Evolutionary conservation across 2,113 vertebrate genomes (phyloP).

Genomic region (Rhea pennata): DNA sequence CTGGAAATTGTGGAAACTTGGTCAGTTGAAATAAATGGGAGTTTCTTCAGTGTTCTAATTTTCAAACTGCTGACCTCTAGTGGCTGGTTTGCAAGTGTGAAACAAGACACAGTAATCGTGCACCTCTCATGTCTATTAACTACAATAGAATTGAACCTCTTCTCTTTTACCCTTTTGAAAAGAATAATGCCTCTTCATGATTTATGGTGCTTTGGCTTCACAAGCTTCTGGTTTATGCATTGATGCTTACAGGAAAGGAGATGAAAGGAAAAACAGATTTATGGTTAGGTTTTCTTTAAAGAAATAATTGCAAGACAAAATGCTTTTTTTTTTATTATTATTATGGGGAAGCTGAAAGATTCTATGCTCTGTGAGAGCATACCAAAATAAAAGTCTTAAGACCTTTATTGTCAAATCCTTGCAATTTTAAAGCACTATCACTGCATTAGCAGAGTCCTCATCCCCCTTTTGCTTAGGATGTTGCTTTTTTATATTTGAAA

Average conservation of each 20-base stretch:
- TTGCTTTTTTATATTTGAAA: neutral
- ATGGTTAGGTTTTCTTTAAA: neutral
- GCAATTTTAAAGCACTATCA: neutral
- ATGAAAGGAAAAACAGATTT: neutral
- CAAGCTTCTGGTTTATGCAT: neutral
- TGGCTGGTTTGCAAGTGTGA: neutral
- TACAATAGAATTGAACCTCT: neutral
- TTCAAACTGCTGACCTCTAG: slow-evolving; percentile 45
- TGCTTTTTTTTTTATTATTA: neutral
- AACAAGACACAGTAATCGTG: neutral
- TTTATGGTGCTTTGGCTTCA: neutral
- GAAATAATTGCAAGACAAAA: neutral
- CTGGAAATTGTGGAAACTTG: neutral
- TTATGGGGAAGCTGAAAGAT: neutral
- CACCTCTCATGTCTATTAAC: fast-evolving
- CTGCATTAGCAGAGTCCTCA: neutral
- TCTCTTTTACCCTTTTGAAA: neutral
- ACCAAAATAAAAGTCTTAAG: neutral
- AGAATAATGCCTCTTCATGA: neutral
- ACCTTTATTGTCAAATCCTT: neutral
- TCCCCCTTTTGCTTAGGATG: neutral
- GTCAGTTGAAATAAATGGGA: neutral
- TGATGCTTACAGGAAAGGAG: neutral
- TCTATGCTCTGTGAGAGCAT: neutral
- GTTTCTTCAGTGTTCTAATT: neutral